phyloP scores from a whole-genome alignment of 2,888 invertebrate genomes.

The Acleris literana region DNA sequence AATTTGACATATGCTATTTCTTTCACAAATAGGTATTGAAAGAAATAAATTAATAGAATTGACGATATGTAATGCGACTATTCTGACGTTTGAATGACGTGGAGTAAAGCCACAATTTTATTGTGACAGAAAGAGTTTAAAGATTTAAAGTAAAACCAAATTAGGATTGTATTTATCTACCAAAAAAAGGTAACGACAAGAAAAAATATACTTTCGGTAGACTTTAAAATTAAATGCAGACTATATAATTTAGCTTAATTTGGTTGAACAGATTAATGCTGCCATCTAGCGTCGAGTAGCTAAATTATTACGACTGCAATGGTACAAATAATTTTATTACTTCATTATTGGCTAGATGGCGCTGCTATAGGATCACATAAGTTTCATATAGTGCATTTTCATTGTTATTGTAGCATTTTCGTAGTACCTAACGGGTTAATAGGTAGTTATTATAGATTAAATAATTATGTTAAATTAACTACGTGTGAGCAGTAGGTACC shows the following conservation, averaged over 20 bases:
- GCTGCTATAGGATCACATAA: background rate
- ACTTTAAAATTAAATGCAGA: too few relatives aligned
- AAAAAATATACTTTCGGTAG: too few relatives aligned
- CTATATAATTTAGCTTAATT: background rate
- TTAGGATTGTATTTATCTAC: too few relatives aligned
- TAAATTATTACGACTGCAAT: slow-evolving; percentile 26
- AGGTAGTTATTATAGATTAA: too few relatives aligned
- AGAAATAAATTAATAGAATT: slow-evolving; percentile 43
- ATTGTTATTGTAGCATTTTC: too few relatives aligned
- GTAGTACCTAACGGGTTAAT: too few relatives aligned
- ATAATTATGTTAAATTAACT: too few relatives aligned
- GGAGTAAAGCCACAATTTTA: slow-evolving; percentile 4
- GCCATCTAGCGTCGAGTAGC: slow-evolving; percentile 58
- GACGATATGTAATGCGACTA: slow-evolving; percentile 64
- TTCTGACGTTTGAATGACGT: slow-evolving; percentile 37
- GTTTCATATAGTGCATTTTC: background rate
- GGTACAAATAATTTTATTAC: background rate
- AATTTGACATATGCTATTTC: slow-evolving; percentile 67
- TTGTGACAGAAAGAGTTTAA: too few relatives aligned
- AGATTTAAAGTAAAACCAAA: too few relatives aligned
- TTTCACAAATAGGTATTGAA: slow-evolving; percentile 49
- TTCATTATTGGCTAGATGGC: background rate
- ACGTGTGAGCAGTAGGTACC: too few relatives aligned
- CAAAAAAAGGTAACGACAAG: too few relatives aligned
- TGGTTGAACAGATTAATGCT: slow-evolving; percentile 7